phyloP scores from a whole-genome alignment of 2,888 invertebrate species.

The Daptonema setosum region DNA sequence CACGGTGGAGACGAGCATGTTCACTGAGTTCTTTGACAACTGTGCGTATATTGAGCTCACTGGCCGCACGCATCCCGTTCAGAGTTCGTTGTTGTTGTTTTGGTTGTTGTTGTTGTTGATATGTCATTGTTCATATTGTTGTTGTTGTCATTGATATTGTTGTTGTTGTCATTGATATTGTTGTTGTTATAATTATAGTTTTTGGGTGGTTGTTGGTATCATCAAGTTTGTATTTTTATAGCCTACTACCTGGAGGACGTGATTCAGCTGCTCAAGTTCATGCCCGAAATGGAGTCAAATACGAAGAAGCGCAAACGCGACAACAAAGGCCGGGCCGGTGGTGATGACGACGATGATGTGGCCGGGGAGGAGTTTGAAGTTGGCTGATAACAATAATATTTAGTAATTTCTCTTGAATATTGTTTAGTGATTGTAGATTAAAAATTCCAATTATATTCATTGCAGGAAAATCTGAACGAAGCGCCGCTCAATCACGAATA shows the following conservation, averaged over 20 bases:
- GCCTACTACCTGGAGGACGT: conserved; percentile 84
- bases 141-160: too few species aligned
- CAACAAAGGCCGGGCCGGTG: conserved; percentile 32
- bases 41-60: conserved; percentile 61
- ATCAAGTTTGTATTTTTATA: conserved; percentile 16
- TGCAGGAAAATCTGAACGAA: conserved; percentile 8
- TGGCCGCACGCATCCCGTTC: conserved; percentile 16
- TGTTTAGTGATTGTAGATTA: too few species aligned
- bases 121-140: too few species aligned
- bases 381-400: neutral
- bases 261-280: conserved; percentile 60
- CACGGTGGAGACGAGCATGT: conserved; percentile 78
- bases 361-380: conserved; percentile 29
- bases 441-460: too few species aligned
- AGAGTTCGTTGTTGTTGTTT: conserved; percentile 9
- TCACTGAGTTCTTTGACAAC: conserved; percentile 69
- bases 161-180: too few species aligned
- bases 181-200: neutral
- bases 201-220: neutral
- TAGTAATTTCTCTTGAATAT: too few species aligned
- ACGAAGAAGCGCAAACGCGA: conserved; percentile 39
- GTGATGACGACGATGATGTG: conserved; percentile 39
- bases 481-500: conserved; percentile 4
- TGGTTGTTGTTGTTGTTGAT: too few species aligned
- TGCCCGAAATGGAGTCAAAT: too few species aligned